phyloP scores from a whole-genome alignment of 2,888 invertebrate genomes.

The Dicycla oo region DNA sequence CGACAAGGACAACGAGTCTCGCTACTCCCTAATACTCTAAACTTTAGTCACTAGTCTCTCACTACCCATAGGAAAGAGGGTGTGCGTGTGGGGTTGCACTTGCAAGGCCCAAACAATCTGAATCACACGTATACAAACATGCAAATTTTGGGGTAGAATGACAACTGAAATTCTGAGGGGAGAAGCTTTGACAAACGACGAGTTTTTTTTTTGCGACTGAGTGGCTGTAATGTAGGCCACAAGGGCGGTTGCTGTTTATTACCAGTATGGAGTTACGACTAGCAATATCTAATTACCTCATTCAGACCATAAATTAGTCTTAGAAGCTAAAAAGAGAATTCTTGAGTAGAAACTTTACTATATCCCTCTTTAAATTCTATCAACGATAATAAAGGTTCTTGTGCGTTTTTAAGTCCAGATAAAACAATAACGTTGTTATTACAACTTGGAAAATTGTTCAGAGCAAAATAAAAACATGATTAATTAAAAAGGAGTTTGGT shows the following conservation, averaged over 20 bases:
- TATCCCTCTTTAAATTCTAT: conserved; percentile 2
- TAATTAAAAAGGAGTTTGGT: conserved; percentile 32
- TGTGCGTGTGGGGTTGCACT: conserved; percentile 5
- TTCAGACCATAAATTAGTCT: not conserved
- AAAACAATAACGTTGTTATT: conserved; percentile 31
- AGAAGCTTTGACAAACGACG: conserved; percentile 40
- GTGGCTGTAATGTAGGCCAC: conserved; percentile 13
- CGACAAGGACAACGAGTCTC: not conserved
- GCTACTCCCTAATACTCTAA: conserved; percentile 13
- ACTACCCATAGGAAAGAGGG: conserved; percentile 12
- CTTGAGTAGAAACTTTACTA: not conserved
- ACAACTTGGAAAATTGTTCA: conserved; percentile 33
- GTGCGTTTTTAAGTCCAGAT: conserved; percentile 17
- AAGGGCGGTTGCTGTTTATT: not conserved
- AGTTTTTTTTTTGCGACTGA: conserved; percentile 44
- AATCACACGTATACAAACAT: conserved; percentile 51
- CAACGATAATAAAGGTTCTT: not conserved
- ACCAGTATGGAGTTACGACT: too few species aligned
- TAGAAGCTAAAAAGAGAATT: not conserved
- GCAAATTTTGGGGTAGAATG: conserved; percentile 57
- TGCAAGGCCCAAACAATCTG: conserved; percentile 40
- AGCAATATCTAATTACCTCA: not conserved
- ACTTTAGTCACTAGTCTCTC: conserved; percentile 22
- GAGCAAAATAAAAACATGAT: conserved; percentile 43
- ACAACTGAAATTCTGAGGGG: conserved; percentile 41